These are phyloP conservation scores for Crenuchus spilurus DNA, from an alignment of 2,797 vertebrate genomes.

Conservation along the genomic window DNA sequence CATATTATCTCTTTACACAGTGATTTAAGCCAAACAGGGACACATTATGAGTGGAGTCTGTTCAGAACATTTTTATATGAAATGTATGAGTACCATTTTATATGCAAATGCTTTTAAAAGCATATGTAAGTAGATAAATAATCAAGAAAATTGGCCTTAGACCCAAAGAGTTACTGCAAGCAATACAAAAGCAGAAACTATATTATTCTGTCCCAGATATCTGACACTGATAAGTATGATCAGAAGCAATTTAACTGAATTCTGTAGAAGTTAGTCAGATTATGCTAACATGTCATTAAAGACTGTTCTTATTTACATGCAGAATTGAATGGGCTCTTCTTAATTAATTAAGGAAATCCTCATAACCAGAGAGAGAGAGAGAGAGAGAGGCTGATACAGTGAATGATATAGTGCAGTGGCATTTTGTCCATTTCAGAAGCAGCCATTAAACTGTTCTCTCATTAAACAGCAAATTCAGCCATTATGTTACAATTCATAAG, in stretches of 20 bases:
- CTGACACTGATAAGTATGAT: not conserved
- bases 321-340: conserved; percentile 25
- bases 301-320: conserved; percentile 33
- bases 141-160: too few relatives aligned
- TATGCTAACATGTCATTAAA: not conserved
- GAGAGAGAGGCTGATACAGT: conserved; percentile 16
- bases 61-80: too few relatives aligned
- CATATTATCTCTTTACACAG: too few relatives aligned
- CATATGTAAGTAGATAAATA: too few relatives aligned
- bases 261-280: conserved; percentile 6
- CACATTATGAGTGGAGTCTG: too few relatives aligned
- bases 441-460: conserved; percentile 42
- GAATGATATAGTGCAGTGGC: conserved; percentile 20
- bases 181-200: not conserved
- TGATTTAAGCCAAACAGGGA: too few relatives aligned
- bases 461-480: conserved; percentile 52
- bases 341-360: not conserved
- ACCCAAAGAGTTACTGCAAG: too few relatives aligned
- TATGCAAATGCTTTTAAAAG: too few relatives aligned
- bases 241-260: not conserved
- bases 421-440: conserved; percentile 45
- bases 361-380: conserved; percentile 9
- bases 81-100: too few relatives aligned
- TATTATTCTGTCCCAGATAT: not conserved
- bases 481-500: conserved; percentile 54